A percentile compares a stretch with the other conserved stretches of the same genome.
These are phyloP conservation scores for Anastrepha obliqua DNA, from an alignment of 1,140 invertebrate genomes.

Conservation along the genomic window DNA sequence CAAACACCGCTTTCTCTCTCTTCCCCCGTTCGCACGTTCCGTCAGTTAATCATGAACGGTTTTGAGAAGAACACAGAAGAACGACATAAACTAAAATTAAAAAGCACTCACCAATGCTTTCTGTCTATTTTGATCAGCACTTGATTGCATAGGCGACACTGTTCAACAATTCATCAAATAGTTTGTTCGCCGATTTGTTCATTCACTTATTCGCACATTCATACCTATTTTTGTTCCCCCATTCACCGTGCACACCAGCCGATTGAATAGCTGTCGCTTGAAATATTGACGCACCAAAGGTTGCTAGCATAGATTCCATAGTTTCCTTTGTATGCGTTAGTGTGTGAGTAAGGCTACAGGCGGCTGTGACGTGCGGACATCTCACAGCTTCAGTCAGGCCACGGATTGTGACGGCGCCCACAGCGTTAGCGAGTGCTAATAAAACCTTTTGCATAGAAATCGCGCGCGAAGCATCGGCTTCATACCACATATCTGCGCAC, in stretches of 20 bases:
- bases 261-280: background rate
- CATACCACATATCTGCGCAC: background rate
- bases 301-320: background rate
- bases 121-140: too few species aligned
- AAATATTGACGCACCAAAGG: background rate
- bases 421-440: background rate
- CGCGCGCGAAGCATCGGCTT: background rate
- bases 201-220: constrained; percentile 10
- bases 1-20: too few species aligned
- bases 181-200: background rate
- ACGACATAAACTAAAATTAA: too few species aligned
- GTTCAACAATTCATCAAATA: background rate
- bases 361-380: background rate
- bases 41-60: too few species aligned
- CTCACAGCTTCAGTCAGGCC: background rate
- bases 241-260: background rate
- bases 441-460: constrained; percentile 28
- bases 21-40: too few species aligned
- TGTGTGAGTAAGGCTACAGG: background rate
- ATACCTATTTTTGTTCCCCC: background rate
- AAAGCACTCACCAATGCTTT: too few species aligned
- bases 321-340: background rate
- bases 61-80: too few species aligned
- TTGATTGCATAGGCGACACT: background rate
- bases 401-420: background rate